Percentiles rank a stretch among this genome's conserved stretches.
These are phyloP conservation scores for Malurus splendens DNA, from an alignment of 2,797 vertebrate genomes.

Conservation along the genomic window DNA sequence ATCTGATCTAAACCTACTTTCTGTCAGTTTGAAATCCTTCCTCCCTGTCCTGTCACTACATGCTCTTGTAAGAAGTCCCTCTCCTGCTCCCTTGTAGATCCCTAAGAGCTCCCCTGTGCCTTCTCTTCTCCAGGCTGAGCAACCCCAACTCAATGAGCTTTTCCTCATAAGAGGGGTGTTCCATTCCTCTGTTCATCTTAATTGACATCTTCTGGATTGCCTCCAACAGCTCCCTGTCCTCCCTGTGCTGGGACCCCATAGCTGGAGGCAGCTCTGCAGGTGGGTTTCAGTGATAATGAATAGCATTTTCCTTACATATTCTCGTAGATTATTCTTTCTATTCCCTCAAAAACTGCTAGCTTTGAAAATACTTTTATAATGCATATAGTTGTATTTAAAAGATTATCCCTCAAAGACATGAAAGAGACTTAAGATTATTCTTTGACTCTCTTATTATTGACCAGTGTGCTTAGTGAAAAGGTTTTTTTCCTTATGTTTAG, in stretches of 20 bases:
- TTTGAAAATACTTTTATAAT: background rate
- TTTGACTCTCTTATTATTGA: background rate
- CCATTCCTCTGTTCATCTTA: background rate
- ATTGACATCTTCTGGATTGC: background rate
- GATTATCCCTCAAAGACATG: background rate
- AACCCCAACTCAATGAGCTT: background rate
- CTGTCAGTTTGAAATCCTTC: background rate
- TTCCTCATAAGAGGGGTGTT: background rate
- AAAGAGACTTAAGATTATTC: background rate
- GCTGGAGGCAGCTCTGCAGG: background rate
- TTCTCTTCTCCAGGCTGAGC: background rate
- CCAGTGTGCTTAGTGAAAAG: background rate
- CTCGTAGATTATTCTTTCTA: background rate
- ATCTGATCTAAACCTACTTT: background rate
- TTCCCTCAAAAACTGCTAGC: background rate
- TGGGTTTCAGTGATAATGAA: background rate
- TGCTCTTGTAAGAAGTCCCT: background rate
- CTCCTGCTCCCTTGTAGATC: background rate
- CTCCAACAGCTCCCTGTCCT: background rate
- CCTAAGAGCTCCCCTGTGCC: background rate
- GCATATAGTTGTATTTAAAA: background rate
- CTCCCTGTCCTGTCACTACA: background rate
- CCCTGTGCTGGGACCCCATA: background rate
- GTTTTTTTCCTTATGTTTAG: background rate
- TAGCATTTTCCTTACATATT: background rate